These are phyloP conservation scores for Enteromius trimaculatus DNA, from an alignment of 2,797 vertebrate genomes.

Conservation along the genomic window DNA sequence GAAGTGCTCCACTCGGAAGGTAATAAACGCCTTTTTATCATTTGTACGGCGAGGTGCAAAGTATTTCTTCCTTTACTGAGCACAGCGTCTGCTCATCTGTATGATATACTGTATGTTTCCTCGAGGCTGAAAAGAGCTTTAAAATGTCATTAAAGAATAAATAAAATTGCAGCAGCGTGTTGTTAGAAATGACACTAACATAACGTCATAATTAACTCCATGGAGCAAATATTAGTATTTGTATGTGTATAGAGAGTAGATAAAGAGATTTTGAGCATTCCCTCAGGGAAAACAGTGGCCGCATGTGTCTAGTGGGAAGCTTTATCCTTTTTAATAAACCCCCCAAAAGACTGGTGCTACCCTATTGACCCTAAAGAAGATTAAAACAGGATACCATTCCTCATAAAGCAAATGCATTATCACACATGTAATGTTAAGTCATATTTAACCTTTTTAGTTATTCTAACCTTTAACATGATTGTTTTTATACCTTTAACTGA, in stretches of 20 bases:
- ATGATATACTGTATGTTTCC: not conserved
- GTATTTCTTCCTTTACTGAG: constrained; percentile 12
- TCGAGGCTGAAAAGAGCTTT: not conserved
- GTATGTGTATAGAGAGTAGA: not conserved
- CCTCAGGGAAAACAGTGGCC: constrained; percentile 66
- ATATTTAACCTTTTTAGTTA: not conserved
- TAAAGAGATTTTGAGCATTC: constrained; percentile 55
- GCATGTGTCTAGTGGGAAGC: constrained; percentile 72
- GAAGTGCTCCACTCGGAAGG: constrained; percentile 71
- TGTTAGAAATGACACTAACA: not conserved
- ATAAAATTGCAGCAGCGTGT: not conserved
- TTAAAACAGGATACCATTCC: constrained; percentile 35
- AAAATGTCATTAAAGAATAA: not conserved
- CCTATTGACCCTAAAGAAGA: constrained; percentile 60
- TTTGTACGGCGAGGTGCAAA: constrained; percentile 33
- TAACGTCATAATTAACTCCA: not conserved
- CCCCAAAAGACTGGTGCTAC: constrained; percentile 77
- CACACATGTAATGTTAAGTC: not conserved
- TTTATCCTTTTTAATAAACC: constrained; percentile 81
- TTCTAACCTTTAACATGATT: not conserved
- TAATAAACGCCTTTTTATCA: constrained; percentile 46
- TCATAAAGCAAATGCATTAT: constrained; percentile 57
- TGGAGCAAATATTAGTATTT: not conserved
- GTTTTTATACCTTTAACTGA: not conserved
- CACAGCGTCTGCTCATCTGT: constrained; percentile 2